phyloP scores from a whole-genome alignment of 2,888 invertebrate species.

The Xylota segnis region DNA sequence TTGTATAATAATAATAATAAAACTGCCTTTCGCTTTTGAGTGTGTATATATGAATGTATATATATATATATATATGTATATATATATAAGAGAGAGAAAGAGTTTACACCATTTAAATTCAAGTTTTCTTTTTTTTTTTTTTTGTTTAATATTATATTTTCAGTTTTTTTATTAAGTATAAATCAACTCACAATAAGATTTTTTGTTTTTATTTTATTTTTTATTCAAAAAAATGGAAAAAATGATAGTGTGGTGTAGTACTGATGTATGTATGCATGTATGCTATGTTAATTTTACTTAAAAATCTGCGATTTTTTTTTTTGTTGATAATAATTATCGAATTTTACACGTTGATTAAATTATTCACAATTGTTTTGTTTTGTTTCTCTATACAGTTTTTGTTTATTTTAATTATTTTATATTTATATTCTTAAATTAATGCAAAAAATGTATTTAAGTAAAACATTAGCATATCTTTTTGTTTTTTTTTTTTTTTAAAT shows the following conservation, averaged over 20 bases:
- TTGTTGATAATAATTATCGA: constrained; percentile 71
- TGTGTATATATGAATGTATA: constrained; percentile 62
- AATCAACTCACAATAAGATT: constrained; percentile 71
- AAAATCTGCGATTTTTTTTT: constrained; percentile 57
- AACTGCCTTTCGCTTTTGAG: constrained; percentile 71
- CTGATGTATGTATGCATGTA: constrained; percentile 64
- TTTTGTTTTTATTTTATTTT: constrained; percentile 35
- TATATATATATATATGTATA: constrained; percentile 42
- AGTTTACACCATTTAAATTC: constrained; percentile 73
- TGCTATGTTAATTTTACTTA: constrained; percentile 74
- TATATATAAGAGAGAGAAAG: constrained; percentile 52
- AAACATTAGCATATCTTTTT: constrained; percentile 72
- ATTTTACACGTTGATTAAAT: constrained; percentile 73
- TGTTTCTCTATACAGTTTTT: constrained; percentile 66
- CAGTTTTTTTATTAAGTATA: constrained; percentile 59
- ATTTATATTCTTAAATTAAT: constrained; percentile 74
- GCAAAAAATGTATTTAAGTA: constrained; percentile 75
- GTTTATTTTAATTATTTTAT: constrained; percentile 52
- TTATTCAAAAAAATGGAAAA: constrained; percentile 61
- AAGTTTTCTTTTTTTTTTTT: constrained; percentile 42
- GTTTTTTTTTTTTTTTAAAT: constrained; percentile 41
- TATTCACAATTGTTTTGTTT: constrained; percentile 69
- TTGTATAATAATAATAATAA: constrained; percentile 70
- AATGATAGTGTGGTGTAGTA: constrained; percentile 74
- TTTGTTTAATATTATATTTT: constrained; percentile 54